A percentile compares a stretch with the other conserved stretches of the same genome.
Conservation (phyloP, 2,113 vertebrate genomes). For the Epinephelus fuscoguttatus region DNA sequence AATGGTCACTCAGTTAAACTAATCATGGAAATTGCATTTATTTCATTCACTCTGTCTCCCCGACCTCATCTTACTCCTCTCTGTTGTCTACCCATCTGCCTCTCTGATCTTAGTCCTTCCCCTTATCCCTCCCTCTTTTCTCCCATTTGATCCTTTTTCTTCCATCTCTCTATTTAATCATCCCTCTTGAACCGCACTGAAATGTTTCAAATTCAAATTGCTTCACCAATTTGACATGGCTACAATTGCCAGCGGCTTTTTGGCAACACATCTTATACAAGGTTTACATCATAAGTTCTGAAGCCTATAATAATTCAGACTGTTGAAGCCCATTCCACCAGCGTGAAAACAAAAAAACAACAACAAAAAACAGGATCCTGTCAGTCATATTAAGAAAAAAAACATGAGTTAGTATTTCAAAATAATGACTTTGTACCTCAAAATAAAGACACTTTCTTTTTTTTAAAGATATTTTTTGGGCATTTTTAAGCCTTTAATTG, state of each 20-base stretch:
- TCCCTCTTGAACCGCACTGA: background rate
- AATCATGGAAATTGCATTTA: slow-evolving; percentile 72
- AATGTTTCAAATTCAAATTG: background rate
- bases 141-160: slow-evolving; percentile 9
- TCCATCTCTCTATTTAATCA: background rate
- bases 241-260: background rate
- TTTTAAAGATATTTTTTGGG: too few relatives aligned
- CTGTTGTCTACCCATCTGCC: slow-evolving; percentile 15
- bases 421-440: too few relatives aligned
- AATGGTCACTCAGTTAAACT: slow-evolving; percentile 65
- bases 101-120: slow-evolving; percentile 2
- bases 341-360: too few relatives aligned
- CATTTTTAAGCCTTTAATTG: too few relatives aligned
- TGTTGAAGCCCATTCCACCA: too few relatives aligned
- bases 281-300: background rate
- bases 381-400: too few relatives aligned
- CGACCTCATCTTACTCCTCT: slow-evolving; percentile 26
- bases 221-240: background rate
- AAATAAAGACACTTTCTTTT: too few relatives aligned
- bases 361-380: too few relatives aligned
- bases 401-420: too few relatives aligned
- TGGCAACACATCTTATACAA: background rate
- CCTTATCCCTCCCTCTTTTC: background rate
- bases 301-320: background rate
- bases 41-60: slow-evolving; percentile 61